Evolutionary conservation across 2,888 invertebrate genomes (phyloP).

Genomic region (Epinotia ramella): DNA sequence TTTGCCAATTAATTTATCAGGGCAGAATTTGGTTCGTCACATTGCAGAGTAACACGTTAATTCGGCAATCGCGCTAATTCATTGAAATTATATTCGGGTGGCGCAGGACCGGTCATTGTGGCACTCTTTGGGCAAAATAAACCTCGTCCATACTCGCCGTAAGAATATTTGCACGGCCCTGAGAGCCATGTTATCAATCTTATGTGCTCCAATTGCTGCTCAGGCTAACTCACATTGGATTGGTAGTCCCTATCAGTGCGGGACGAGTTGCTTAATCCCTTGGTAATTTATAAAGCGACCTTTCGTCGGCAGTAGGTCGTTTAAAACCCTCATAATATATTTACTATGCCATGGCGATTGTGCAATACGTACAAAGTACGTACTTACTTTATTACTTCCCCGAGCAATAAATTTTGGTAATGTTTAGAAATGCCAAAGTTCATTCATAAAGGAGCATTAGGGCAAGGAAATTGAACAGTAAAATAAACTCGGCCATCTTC

Average conservation of each 20-base stretch:
- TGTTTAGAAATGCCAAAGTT: constrained; percentile 8
- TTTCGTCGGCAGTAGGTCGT: constrained; percentile 17
- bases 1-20: too few relatives aligned
- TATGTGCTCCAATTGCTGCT: constrained; percentile 32
- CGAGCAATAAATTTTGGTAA: constrained; percentile 12
- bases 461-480: neutral
- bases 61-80: too few relatives aligned
- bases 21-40: too few relatives aligned
- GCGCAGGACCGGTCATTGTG: too few relatives aligned
- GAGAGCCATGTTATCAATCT: constrained; percentile 31
- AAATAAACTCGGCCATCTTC: neutral
- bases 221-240: constrained; percentile 16
- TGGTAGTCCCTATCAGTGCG: neutral
- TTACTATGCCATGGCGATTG: constrained; percentile 10
- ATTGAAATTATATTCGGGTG: too few relatives aligned
- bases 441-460: constrained; percentile 8
- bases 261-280: constrained; percentile 25
- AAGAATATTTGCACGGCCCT: constrained; percentile 13
- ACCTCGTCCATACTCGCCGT: neutral
- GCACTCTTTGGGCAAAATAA: neutral
- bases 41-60: too few relatives aligned
- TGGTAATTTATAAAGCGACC: constrained; percentile 32
- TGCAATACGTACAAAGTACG: constrained; percentile 1
- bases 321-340: constrained; percentile 4
- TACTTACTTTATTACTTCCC: constrained; percentile 14